Evolutionary conservation across 2,888 invertebrate species (phyloP), one percentile per base, ranked within the genome.

Genomic region (Hemaris fuciformis): DNA sequence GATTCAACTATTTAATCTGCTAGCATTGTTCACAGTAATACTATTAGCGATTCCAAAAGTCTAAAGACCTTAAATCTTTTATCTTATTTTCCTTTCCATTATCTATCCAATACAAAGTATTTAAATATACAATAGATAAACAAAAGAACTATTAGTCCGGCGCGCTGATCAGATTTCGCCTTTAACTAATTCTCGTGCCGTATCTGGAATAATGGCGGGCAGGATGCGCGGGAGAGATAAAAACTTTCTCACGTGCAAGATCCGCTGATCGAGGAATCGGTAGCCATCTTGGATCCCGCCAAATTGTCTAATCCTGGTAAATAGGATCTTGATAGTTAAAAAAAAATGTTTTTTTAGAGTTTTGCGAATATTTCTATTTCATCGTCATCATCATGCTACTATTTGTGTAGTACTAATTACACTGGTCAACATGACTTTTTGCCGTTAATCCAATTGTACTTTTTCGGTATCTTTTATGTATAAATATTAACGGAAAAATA

Each of bases 131-230:
- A 25, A 27, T 25, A 48, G 25, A 48, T 27, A 48, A 48, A 27
- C 48, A 25, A 27, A 48, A 48, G 25, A 25, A 48, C 48, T 48
- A 48, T 48, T 48, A 48, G 38, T 46, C n/a, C 22, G 27, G 20
- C 31, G 27, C 31, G 15, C 31, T 38, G 15, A 60, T 60, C 60
- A 60, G 60, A 60, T 48, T 60, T 48, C 60, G 23, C 31, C 22
- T 48, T 15, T 34, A 48, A 60, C 60, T 60, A 60, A 60, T 60
- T 48, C 38, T 60, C 38, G 38, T 60, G 48, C 46, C 18, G 38
- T 84, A 85, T 84, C 84, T 64, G 80, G 79, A 83, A 71, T 82
- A 81, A 84, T 84, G 83, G 84, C 76, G 73, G 64, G 62, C 71
- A 75, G 84, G 84, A 85, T 84, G 80, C 70, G 67, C 70, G 57